Evolutionary conservation across 2,888 invertebrate species (phyloP).

Genomic region (Cataglyphis cursor): DNA sequence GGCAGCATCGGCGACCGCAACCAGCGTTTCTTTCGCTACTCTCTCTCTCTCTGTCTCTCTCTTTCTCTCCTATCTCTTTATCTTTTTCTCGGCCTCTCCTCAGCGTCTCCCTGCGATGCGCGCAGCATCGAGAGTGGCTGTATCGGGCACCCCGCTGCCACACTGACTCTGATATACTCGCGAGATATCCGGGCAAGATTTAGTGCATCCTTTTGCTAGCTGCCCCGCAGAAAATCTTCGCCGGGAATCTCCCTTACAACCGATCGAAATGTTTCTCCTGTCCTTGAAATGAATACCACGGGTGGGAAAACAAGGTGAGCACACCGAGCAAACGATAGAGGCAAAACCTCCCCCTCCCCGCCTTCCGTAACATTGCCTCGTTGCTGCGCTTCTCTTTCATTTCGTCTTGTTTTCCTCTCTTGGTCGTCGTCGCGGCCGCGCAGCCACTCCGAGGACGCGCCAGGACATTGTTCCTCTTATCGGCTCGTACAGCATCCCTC

Average conservation of each 20-base stretch:
- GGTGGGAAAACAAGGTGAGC: constrained; percentile 81
- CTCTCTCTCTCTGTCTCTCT: constrained; percentile 11
- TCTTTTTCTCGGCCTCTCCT: constrained; percentile 46
- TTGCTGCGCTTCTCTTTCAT: constrained; percentile 9
- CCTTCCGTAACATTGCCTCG: constrained; percentile 22
- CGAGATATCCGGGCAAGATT: constrained; percentile 85
- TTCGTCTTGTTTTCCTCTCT: constrained; percentile 25
- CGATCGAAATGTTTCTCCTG: constrained; percentile 85
- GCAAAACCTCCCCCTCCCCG: constrained; percentile 48
- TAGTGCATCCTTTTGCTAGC: constrained; percentile 84
- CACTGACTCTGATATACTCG: constrained; percentile 86
- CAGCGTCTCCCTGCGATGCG: constrained; percentile 33
- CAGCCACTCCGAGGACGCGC: constrained; percentile 34
- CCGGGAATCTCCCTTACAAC: constrained; percentile 85
- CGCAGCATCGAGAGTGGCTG: constrained; percentile 68
- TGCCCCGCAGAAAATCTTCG: constrained; percentile 83
- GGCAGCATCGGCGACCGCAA: constrained; percentile 61
- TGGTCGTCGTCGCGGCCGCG: not conserved
- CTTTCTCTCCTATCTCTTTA: constrained; percentile 31
- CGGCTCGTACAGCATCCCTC: not conserved
- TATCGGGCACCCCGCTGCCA: constrained; percentile 85
- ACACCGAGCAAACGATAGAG: constrained; percentile 71
- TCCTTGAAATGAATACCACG: constrained; percentile 85
- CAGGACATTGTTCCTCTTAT: constrained; percentile 17
- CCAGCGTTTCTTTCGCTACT: constrained; percentile 32